Conservation (phyloP, 2,797 vertebrate species). For the Clarias platycephalus region DNA sequence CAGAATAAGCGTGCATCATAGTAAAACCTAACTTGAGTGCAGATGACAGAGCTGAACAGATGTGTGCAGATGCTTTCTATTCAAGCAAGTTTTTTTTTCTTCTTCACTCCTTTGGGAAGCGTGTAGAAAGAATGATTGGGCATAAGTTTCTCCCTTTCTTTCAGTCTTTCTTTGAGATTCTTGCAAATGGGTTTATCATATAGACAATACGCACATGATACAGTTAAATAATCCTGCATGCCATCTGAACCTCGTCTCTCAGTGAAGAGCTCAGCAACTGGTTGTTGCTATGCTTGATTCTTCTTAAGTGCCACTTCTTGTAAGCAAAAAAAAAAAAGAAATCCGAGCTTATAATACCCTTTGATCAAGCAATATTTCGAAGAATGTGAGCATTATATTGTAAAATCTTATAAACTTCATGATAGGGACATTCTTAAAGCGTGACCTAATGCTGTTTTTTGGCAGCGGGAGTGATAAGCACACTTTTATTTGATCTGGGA, state of each 20-base stretch:
- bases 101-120: slow-evolving; percentile 47
- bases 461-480: not conserved
- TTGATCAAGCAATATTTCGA: slow-evolving; percentile 16
- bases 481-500: slow-evolving; percentile 38
- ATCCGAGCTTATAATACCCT: slow-evolving; percentile 12
- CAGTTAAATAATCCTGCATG: not conserved
- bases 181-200: slow-evolving; percentile 24
- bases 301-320: slow-evolving; percentile 32
- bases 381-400: slow-evolving; percentile 6
- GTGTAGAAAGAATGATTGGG: slow-evolving; percentile 51
- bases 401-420: not conserved
- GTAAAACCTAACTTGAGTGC: slow-evolving; percentile 40
- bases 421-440: slow-evolving; percentile 25
- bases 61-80: slow-evolving; percentile 60
- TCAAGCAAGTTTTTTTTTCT: slow-evolving; percentile 48
- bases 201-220: slow-evolving; percentile 7
- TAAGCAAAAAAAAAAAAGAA: not conserved
- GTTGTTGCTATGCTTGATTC: slow-evolving; percentile 26
- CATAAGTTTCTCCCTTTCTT: slow-evolving; percentile 42
- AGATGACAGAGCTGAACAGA: slow-evolving; percentile 54
- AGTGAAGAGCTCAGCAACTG: slow-evolving; percentile 23
- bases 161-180: slow-evolving; percentile 11
- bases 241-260: slow-evolving; percentile 23
- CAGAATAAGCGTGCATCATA: slow-evolving; percentile 40
- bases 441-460: slow-evolving; percentile 26